These are phyloP conservation scores for Drosophila anomelani DNA, from an alignment of 2,888 invertebrate genomes.

Conservation along the genomic window DNA sequence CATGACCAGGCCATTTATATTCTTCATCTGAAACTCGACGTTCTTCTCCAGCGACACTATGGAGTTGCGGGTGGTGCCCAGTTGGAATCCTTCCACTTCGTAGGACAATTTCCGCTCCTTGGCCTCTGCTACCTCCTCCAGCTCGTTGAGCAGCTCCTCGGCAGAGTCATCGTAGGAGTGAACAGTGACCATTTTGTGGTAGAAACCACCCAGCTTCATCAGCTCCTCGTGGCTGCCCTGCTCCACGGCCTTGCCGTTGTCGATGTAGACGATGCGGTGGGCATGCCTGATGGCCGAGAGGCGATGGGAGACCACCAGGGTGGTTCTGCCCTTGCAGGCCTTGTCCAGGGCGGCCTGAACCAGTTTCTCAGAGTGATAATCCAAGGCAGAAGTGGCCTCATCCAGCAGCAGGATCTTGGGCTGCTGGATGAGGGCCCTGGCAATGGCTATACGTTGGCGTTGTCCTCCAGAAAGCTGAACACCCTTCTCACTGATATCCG, in stretches of 20 bases:
- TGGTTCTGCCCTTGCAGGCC: slow-evolving; percentile 90
- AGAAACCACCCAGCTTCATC: slow-evolving; percentile 87
- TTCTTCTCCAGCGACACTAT: slow-evolving; percentile 60
- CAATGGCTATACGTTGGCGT: slow-evolving; percentile 91
- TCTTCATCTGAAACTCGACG: slow-evolving; percentile 60
- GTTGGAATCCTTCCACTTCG: slow-evolving; percentile 38
- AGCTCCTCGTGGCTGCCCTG: slow-evolving; percentile 90
- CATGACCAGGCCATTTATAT: slow-evolving; percentile 21
- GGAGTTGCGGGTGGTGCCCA: slow-evolving; percentile 32
- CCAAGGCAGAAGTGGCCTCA: slow-evolving; percentile 93
- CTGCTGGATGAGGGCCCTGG: slow-evolving; percentile 90
- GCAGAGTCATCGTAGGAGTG: slow-evolving; percentile 65
- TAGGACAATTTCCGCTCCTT: slow-evolving; percentile 62
- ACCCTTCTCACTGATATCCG: slow-evolving; percentile 91
- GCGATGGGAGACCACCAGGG: slow-evolving; percentile 90
- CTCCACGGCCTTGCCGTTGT: slow-evolving; percentile 89
- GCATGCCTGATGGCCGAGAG: slow-evolving; percentile 90
- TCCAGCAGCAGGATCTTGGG: slow-evolving; percentile 91
- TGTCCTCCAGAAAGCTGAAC: slow-evolving; percentile 93
- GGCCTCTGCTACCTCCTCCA: slow-evolving; percentile 27
- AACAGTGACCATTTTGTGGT: slow-evolving; percentile 87
- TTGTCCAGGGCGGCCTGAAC: slow-evolving; percentile 92
- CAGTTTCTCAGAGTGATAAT: slow-evolving; percentile 91
- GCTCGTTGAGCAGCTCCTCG: slow-evolving; percentile 64
- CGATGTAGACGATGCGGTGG: slow-evolving; percentile 88